phyloP scores from a whole-genome alignment of 1,140 invertebrate species.

The Trichonephila clavata region DNA sequence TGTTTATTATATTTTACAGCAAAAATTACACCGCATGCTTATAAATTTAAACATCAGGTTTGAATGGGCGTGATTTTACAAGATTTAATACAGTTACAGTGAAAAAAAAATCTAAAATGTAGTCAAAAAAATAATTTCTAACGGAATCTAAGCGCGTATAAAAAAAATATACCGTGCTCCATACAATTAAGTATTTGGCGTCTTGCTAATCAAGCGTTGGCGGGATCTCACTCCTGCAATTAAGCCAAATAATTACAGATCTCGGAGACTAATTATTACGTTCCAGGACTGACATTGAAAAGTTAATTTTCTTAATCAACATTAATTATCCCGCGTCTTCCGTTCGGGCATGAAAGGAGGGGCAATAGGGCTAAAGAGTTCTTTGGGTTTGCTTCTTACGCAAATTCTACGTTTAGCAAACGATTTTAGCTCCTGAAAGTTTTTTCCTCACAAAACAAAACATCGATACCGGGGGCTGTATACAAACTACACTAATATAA shows the following conservation, averaged over 20 bases:
- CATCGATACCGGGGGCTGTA: constrained; percentile 15
- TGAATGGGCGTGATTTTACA: constrained; percentile 63
- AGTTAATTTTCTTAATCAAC: constrained; percentile 74
- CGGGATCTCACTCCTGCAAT: constrained; percentile 43
- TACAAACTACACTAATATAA: background rate
- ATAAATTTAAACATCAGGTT: constrained; percentile 67
- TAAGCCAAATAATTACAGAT: constrained; percentile 68
- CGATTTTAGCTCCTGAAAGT: constrained; percentile 29
- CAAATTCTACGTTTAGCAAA: constrained; percentile 54
- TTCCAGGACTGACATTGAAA: constrained; percentile 66
- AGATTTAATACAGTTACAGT: constrained; percentile 52
- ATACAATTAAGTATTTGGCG: constrained; percentile 69
- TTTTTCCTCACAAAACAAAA: constrained; percentile 25
- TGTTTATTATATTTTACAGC: constrained; percentile 65
- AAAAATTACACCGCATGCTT: constrained; percentile 65
- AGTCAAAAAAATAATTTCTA: background rate
- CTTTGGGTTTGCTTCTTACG: constrained; percentile 55
- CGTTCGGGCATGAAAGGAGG: constrained; percentile 21
- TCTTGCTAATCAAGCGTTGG: constrained; percentile 61
- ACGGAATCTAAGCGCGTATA: background rate
- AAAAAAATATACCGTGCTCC: constrained; percentile 31
- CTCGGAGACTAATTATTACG: constrained; percentile 68
- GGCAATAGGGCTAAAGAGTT: constrained; percentile 48
- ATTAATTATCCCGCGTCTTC: constrained; percentile 61
- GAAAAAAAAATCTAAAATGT: constrained; percentile 21